These are phyloP conservation scores for Gopherus evgoodei DNA, from an alignment of 2,113 vertebrate genomes.

Conservation along the genomic window DNA sequence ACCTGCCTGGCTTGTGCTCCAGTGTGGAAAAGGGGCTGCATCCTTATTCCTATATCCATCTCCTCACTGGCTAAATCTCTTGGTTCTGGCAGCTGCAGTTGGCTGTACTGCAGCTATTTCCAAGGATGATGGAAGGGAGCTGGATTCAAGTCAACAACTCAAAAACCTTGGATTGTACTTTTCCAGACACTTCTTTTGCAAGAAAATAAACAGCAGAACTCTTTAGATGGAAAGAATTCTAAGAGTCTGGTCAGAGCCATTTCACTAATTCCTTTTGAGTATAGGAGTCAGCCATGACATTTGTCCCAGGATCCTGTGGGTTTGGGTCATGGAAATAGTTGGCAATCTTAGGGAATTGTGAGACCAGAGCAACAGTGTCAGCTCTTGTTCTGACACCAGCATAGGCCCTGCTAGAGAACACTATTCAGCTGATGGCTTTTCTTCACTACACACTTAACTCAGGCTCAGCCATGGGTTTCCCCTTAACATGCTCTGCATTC, in stretches of 20 bases:
- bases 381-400: neutral
- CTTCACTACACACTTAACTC: neutral
- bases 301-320: neutral
- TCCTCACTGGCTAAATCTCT: neutral
- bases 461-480: neutral
- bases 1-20: neutral
- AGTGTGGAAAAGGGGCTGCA: neutral
- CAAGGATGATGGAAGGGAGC: neutral
- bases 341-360: neutral
- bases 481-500: neutral
- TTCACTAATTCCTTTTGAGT: neutral
- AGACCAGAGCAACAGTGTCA: fast-evolving
- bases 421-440: neutral
- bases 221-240: neutral
- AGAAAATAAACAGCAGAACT: neutral
- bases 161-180: neutral
- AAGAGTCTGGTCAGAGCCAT: neutral
- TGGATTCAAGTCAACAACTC: neutral
- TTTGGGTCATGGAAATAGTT: neutral
- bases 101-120: neutral
- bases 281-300: neutral
- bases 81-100: neutral
- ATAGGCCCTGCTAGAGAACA: neutral
- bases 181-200: neutral
- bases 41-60: neutral